Conservation (phyloP, 2,888 invertebrate genomes). For the Leptura quadrifasciata region DNA sequence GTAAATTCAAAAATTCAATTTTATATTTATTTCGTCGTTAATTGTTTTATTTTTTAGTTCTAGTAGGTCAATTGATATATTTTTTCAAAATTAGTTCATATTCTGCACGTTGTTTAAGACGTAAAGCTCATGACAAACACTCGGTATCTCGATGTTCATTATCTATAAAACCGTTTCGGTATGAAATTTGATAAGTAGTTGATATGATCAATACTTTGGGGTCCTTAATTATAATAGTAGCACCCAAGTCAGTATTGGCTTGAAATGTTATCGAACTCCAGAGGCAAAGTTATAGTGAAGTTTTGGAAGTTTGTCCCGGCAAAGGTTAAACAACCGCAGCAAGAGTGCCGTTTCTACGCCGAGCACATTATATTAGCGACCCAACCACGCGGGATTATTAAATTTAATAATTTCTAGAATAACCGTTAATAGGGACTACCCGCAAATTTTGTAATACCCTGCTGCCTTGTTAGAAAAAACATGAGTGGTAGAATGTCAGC, state of each 20-base stretch:
- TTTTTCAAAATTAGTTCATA: no score
- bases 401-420: slow-evolving; percentile 53
- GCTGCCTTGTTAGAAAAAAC: background rate
- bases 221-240: slow-evolving; percentile 45
- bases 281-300: slow-evolving; percentile 12
- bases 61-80: no score
- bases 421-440: slow-evolving; percentile 23
- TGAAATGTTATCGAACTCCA: slow-evolving; percentile 20
- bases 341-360: slow-evolving; percentile 30
- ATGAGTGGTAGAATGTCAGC: no score
- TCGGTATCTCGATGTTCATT: background rate
- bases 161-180: background rate
- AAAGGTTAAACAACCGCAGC: slow-evolving; percentile 56
- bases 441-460: slow-evolving; percentile 39
- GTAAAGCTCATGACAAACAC: background rate
- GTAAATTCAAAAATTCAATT: no score
- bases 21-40: no score
- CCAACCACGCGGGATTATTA: slow-evolving; percentile 48
- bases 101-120: no score
- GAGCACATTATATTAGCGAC: slow-evolving; percentile 31
- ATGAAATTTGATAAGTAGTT: slow-evolving; percentile 48
- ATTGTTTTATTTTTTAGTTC: no score
- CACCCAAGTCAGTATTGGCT: slow-evolving; percentile 11
- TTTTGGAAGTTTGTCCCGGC: slow-evolving; percentile 42
- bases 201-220: slow-evolving; percentile 47